These are phyloP conservation scores for Microtus pennsylvanicus DNA, from an alignment of 2,113 vertebrate species.

Conservation along the genomic window DNA sequence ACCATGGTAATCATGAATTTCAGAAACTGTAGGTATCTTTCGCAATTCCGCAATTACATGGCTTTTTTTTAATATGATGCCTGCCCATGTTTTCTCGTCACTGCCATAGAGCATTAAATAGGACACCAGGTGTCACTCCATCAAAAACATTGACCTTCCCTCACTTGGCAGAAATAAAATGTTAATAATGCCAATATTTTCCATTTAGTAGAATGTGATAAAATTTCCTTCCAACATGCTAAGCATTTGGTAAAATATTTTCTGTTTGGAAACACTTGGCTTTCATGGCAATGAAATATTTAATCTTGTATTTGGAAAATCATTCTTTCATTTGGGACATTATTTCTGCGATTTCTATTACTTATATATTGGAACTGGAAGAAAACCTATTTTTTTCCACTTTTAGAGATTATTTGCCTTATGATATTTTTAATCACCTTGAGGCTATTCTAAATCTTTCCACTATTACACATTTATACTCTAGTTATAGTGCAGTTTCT, in stretches of 20 bases:
- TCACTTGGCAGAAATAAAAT: background rate
- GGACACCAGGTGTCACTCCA: background rate
- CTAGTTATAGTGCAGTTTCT: background rate
- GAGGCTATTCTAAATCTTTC: background rate
- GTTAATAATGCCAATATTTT: background rate
- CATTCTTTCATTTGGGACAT: background rate
- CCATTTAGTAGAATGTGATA: background rate
- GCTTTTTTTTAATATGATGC: background rate
- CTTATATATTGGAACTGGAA: background rate
- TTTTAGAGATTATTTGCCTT: background rate
- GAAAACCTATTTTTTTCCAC: background rate
- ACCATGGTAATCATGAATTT: background rate
- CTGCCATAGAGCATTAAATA: background rate
- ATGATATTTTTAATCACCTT: background rate
- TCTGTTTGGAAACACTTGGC: background rate
- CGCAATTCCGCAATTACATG: background rate
- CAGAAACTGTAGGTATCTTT: background rate
- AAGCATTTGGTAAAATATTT: background rate
- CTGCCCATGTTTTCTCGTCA: background rate
- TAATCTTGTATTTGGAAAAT: background rate
- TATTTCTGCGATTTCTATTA: background rate
- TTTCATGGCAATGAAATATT: background rate
- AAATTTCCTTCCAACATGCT: background rate
- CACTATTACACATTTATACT: background rate
- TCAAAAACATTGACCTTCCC: background rate